phyloP scores from a whole-genome alignment of 2,113 vertebrate species.

The Halichoeres trimaculatus region DNA sequence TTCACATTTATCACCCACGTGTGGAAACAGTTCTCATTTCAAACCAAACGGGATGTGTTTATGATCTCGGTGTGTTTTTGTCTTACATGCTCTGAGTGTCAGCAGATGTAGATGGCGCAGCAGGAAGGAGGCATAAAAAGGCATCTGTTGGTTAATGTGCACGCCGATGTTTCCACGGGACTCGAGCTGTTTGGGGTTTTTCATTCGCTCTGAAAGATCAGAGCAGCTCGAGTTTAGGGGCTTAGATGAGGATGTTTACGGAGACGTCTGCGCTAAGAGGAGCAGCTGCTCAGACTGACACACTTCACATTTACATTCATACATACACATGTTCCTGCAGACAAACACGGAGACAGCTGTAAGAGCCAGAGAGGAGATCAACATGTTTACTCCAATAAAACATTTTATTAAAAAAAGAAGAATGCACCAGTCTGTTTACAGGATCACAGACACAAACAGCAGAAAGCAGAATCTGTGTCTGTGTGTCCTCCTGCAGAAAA shows the following conservation, averaged over 20 bases:
- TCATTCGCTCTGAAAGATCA: constrained; percentile 23
- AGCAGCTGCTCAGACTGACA: constrained; percentile 23
- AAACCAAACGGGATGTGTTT: constrained; percentile 4
- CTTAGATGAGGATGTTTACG: constrained; percentile 27
- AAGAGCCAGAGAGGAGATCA: neutral
- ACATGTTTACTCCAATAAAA: neutral
- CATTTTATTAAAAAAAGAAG: neutral
- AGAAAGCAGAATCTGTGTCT: too few species aligned
- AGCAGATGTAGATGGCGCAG: constrained; percentile 12
- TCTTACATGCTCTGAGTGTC: constrained; percentile 21
- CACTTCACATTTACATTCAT: neutral
- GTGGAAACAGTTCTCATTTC: constrained; percentile 20
- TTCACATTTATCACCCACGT: constrained; percentile 36
- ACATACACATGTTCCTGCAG: neutral
- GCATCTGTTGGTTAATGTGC: constrained; percentile 23
- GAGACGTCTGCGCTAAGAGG: neutral
- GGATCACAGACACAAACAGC: too few species aligned
- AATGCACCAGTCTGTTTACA: neutral
- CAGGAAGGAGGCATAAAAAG: neutral
- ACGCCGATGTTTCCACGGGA: neutral
- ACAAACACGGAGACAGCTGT: neutral
- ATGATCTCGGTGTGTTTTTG: constrained; percentile 13
- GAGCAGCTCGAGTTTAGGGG: constrained; percentile 25
- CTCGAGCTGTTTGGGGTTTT: neutral
- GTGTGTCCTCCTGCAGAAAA: too few species aligned